phyloP scores from a whole-genome alignment of 2,113 vertebrate species.

The Nesospiza acunhae region DNA sequence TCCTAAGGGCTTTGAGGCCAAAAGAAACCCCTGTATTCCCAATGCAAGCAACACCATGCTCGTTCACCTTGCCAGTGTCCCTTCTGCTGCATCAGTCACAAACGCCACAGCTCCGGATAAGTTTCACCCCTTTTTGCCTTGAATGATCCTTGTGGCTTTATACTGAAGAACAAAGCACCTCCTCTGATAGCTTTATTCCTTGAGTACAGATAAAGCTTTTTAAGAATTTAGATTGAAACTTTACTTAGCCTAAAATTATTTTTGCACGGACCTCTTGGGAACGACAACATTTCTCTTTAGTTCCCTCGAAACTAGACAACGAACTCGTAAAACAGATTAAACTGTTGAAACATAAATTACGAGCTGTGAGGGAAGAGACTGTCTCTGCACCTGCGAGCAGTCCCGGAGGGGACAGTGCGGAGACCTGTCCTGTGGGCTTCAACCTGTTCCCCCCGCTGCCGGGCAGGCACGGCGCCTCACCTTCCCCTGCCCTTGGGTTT shows the following conservation, averaged over 20 bases:
- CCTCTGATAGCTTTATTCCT: neutral
- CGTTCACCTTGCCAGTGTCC: fast-evolving
- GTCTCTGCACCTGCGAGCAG: neutral
- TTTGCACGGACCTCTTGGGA: neutral
- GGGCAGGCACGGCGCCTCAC: neutral
- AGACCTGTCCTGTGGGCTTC: neutral
- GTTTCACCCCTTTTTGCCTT: neutral
- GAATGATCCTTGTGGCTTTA: neutral
- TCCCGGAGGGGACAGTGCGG: fast-evolving
- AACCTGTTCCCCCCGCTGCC: neutral
- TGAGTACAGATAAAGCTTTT: neutral
- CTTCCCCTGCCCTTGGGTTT: neutral
- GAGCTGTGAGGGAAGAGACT: neutral
- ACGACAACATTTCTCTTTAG: neutral
- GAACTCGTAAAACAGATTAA: neutral
- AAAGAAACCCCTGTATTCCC: neutral
- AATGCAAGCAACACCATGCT: fast-evolving
- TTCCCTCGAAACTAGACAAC: neutral
- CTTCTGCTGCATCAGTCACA: neutral
- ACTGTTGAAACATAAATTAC: neutral
- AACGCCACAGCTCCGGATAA: fast-evolving
- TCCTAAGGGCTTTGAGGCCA: neutral
- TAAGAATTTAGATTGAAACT: neutral
- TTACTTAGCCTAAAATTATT: neutral
- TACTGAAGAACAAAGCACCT: neutral